A percentile compares a stretch with the other conserved stretches of the same genome.
These are phyloP conservation scores for Subacronicta megacephala DNA, from an alignment of 2,888 invertebrate species.

Conservation along the genomic window DNA sequence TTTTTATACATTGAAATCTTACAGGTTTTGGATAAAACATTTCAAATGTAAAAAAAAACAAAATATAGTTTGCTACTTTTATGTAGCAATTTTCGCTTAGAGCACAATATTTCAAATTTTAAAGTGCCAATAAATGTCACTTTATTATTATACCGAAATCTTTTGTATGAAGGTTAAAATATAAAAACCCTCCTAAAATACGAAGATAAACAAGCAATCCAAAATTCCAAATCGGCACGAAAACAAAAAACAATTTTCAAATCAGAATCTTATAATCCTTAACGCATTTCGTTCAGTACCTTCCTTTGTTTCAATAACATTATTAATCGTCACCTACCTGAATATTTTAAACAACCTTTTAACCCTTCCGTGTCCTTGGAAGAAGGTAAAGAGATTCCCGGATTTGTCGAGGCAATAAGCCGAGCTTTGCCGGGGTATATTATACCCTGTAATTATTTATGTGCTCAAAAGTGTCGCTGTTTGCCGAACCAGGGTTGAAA, in stretches of 20 bases:
- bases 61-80: constrained; percentile 3
- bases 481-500: constrained; percentile 9
- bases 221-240: too few relatives aligned
- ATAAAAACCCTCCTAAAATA: too few relatives aligned
- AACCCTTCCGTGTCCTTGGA: constrained; percentile 32
- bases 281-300: constrained; percentile 11
- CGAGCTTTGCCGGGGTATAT: constrained; percentile 22
- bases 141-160: too few relatives aligned
- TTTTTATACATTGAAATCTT: too few relatives aligned
- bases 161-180: too few relatives aligned
- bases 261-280: constrained; percentile 1
- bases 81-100: constrained; percentile 23
- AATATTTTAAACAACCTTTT: constrained; percentile 47
- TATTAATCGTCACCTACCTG: constrained; percentile 47
- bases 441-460: constrained; percentile 47
- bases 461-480: constrained; percentile 29
- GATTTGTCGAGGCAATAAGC: constrained; percentile 49
- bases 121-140: constrained; percentile 28
- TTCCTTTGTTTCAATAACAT: constrained; percentile 36
- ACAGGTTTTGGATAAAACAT: too few relatives aligned
- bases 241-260: constrained; percentile 4
- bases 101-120: constrained; percentile 27
- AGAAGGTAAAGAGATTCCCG: constrained; percentile 41
- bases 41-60: not conserved
- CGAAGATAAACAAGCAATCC: too few relatives aligned